phyloP scores from a whole-genome alignment of 2,113 vertebrate genomes.

The Patagioenas fasciata region DNA sequence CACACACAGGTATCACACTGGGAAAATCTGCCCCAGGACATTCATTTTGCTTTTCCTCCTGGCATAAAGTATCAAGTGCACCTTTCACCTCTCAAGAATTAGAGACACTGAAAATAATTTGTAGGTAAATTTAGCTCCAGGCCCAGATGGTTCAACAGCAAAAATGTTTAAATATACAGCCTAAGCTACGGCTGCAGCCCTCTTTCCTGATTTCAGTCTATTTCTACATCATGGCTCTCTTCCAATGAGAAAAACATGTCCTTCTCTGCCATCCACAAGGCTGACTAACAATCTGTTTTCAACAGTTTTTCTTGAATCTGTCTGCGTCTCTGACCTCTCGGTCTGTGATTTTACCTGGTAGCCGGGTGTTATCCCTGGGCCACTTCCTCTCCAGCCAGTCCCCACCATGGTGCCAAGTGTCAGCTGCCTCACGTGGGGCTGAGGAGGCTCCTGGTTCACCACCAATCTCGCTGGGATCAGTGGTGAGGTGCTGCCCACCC shows the following conservation, averaged over 20 bases:
- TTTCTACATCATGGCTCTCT: slow-evolving; percentile 34
- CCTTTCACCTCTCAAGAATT: slow-evolving; percentile 25
- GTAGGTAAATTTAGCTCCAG: slow-evolving; percentile 48
- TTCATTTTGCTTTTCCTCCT: background rate
- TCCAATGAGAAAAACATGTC: slow-evolving; percentile 26
- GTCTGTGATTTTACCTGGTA: background rate
- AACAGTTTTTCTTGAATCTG: background rate
- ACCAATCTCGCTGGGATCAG: fast-evolving
- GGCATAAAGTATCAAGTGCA: background rate
- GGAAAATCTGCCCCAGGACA: background rate
- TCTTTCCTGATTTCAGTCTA: slow-evolving; percentile 12
- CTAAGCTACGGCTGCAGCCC: background rate
- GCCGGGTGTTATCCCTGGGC: background rate
- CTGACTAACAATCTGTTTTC: slow-evolving; percentile 27
- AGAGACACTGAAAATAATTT: slow-evolving; percentile 11
- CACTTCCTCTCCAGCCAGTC: background rate
- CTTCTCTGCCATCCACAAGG: background rate
- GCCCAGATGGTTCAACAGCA: slow-evolving; percentile 26
- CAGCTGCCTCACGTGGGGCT: fast-evolving
- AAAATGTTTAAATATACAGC: slow-evolving; percentile 40
- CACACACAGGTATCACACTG: background rate
- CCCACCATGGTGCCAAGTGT: fast-evolving
- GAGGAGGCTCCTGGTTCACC: background rate
- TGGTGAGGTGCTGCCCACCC: background rate
- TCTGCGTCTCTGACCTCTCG: background rate